These are phyloP conservation scores for Picus viridis DNA, from an alignment of 2,797 vertebrate genomes.

Conservation along the genomic window DNA sequence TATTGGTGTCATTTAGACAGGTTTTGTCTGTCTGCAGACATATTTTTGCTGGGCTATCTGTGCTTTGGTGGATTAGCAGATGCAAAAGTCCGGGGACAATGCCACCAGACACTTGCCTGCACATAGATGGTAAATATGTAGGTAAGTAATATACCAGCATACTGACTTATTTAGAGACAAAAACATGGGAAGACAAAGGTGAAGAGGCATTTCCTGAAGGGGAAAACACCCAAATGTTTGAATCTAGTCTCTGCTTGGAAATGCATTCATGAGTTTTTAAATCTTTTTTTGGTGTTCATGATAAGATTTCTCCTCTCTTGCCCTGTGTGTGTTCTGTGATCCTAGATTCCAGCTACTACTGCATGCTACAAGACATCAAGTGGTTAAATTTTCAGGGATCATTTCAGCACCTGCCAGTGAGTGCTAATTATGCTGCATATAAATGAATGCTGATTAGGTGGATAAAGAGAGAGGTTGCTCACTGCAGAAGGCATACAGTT, in stretches of 20 bases:
- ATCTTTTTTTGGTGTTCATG: neutral
- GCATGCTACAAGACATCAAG: neutral
- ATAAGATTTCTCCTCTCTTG: neutral
- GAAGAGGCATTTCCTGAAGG: neutral
- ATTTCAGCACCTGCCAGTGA: neutral
- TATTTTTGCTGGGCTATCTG: neutral
- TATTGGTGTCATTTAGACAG: neutral
- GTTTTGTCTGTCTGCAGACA: neutral
- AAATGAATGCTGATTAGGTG: slow-evolving; percentile 35
- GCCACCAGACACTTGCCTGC: neutral
- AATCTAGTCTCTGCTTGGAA: neutral
- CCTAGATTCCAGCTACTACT: neutral
- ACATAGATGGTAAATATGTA: neutral
- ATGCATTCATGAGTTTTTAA: fast-evolving
- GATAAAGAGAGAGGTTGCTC: neutral
- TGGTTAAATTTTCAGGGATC: neutral
- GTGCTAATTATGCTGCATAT: slow-evolving; percentile 30
- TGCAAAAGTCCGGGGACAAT: neutral
- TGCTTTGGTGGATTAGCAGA: neutral
- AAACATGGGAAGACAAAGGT: neutral
- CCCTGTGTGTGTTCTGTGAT: neutral
- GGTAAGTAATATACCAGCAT: neutral
- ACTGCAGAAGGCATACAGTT: neutral
- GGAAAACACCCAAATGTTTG: neutral
- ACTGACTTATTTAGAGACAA: neutral